A percentile compares a stretch with the other conserved stretches of the same genome.
Conservation (phyloP, 1,140 invertebrate species). For the Nixonia krombeini region DNA sequence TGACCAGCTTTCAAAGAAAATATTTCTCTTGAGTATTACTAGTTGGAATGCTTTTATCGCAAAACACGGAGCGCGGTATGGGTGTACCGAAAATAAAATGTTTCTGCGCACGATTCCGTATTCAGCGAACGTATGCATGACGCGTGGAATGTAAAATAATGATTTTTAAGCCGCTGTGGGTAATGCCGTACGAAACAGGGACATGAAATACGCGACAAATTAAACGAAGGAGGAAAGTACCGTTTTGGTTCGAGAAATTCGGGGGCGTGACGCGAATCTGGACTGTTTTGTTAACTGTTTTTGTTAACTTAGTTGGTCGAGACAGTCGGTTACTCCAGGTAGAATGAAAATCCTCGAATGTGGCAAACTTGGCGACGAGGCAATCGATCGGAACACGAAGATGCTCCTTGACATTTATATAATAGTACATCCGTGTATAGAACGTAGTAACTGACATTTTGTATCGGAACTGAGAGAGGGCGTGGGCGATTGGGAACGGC, state of each 20-base stretch:
- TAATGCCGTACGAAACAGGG: too few relatives aligned
- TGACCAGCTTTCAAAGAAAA: neutral
- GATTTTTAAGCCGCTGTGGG: too few relatives aligned
- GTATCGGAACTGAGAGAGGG: slow-evolving; percentile 38
- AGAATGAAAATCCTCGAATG: slow-evolving; percentile 3
- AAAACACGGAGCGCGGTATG: neutral
- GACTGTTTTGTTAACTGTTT: too few relatives aligned
- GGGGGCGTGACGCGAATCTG: neutral
- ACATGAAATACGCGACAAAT: too few relatives aligned
- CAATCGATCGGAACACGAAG: slow-evolving; percentile 25
- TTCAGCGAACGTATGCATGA: neutral
- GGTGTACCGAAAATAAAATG: neutral
- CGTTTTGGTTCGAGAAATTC: too few relatives aligned
- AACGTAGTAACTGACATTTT: slow-evolving; percentile 41
- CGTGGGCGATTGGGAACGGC: slow-evolving; percentile 49
- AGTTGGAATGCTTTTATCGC: neutral
- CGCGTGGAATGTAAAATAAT: neutral
- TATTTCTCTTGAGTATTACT: neutral
- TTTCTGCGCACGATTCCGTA: neutral
- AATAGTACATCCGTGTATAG: slow-evolving; percentile 29
- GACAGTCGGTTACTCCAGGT: too few relatives aligned
- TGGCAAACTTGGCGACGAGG: slow-evolving; percentile 21
- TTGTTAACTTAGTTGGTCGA: too few relatives aligned
- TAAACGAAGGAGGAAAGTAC: too few relatives aligned
- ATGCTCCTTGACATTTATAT: slow-evolving; percentile 25